Conservation (phyloP, 2,113 vertebrate genomes). For the Actenoides lindsayi region DNA sequence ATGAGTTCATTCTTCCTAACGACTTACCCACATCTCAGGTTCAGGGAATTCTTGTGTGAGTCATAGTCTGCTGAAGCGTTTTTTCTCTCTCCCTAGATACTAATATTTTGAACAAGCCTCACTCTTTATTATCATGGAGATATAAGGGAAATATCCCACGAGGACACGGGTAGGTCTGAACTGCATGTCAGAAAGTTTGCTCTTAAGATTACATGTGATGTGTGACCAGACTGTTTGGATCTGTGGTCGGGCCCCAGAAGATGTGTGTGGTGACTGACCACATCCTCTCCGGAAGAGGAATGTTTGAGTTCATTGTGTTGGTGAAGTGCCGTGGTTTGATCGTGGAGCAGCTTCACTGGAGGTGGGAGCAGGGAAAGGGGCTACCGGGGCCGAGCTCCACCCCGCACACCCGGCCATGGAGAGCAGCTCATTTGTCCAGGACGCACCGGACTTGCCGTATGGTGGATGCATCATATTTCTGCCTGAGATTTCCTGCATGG, state of each 20-base stretch:
- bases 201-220: conserved; percentile 33
- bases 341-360: background rate
- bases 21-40: conserved; percentile 32
- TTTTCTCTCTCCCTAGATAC: conserved; percentile 11
- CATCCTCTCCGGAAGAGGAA: conserved; percentile 46
- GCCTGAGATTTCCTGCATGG: background rate
- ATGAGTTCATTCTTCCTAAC: conserved; percentile 40
- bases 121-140: conserved; percentile 34
- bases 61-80: conserved; percentile 2
- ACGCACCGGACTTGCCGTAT: background rate
- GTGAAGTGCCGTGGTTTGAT: background rate
- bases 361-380: conserved; percentile 2
- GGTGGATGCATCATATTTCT: conserved; percentile 25
- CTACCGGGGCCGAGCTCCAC: background rate
- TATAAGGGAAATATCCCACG: conserved; percentile 9
- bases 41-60: conserved; percentile 36
- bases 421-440: background rate
- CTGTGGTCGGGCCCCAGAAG: conserved; percentile 31
- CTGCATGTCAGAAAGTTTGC: conserved; percentile 14
- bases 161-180: conserved; percentile 10
- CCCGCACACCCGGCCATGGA: background rate
- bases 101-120: conserved; percentile 41
- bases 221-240: conserved; percentile 38
- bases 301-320: conserved; percentile 16
- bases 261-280: conserved; percentile 56